Evolutionary conservation across 2,797 vertebrate genomes (phyloP).

Genomic region (Lepilemur ruficaudatus): DNA sequence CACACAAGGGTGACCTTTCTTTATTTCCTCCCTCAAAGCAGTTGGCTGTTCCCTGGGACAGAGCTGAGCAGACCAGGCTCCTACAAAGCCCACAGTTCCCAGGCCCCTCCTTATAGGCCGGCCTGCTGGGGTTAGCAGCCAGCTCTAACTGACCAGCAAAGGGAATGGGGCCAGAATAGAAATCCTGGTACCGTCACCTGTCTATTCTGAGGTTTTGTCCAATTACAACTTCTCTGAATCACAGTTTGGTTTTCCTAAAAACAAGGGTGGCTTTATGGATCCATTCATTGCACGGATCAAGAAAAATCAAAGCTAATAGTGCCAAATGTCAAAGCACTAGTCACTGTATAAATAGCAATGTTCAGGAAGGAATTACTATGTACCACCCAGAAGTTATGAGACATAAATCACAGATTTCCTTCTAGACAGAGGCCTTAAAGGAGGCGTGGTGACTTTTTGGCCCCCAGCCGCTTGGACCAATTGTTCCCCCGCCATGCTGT

Average conservation of each 20-base stretch:
- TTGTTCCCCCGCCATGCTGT: neutral
- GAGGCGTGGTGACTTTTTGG: neutral
- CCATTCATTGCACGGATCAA: neutral
- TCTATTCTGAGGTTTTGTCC: neutral
- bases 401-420: conserved; percentile 5
- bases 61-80: neutral
- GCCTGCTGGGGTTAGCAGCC: neutral
- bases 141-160: neutral
- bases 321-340: conserved; percentile 16
- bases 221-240: neutral
- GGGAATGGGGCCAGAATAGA: neutral
- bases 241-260: neutral
- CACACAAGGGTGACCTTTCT: neutral
- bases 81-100: neutral
- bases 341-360: neutral
- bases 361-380: conserved; percentile 29
- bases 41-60: neutral
- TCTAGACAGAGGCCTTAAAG: neutral
- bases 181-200: neutral
- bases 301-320: neutral
- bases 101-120: neutral
- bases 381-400: neutral
- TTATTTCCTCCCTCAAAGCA: conserved; percentile 22
- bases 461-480: neutral
- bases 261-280: neutral